phyloP scores from a whole-genome alignment of 2,888 invertebrate species.

The Calliopum simillimum region DNA sequence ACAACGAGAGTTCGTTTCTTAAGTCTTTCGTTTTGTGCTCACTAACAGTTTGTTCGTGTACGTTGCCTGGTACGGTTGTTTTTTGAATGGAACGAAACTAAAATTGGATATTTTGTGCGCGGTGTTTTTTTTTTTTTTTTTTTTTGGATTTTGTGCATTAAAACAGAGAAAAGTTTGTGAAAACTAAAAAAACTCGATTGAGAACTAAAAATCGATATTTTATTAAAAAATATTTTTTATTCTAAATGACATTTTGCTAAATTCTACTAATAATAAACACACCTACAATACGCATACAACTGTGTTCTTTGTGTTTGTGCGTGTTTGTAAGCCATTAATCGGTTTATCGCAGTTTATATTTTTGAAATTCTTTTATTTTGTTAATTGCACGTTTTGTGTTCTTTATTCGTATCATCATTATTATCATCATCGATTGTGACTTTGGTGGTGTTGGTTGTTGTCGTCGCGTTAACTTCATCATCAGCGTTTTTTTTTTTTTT shows the following conservation, averaged over 20 bases:
- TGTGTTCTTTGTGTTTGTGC: constrained; percentile 15
- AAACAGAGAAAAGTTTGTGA: neutral
- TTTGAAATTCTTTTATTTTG: neutral
- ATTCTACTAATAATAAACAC: too few relatives aligned
- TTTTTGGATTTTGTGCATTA: neutral
- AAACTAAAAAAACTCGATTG: neutral
- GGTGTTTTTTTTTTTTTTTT: neutral
- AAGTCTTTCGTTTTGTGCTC: constrained; percentile 51
- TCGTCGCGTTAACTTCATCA: constrained; percentile 1
- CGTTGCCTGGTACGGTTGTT: constrained; percentile 51
- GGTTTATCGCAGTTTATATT: constrained; percentile 19
- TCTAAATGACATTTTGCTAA: too few relatives aligned
- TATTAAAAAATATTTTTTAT: too few relatives aligned
- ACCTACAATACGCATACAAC: too few relatives aligned
- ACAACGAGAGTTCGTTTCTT: constrained; percentile 49
- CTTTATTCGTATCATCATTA: constrained; percentile 3
- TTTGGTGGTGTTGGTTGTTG: neutral
- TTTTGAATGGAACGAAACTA: constrained; percentile 25
- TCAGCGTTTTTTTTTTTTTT: neutral
- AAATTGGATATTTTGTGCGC: neutral
- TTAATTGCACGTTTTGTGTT: constrained; percentile 4
- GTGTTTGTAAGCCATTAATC: constrained; percentile 31
- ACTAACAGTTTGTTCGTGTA: constrained; percentile 52
- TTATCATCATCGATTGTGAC: constrained; percentile 16
- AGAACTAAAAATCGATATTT: too few relatives aligned